Conservation (phyloP, 2,888 invertebrate genomes). For the Acanthacorydalis orientalis region DNA sequence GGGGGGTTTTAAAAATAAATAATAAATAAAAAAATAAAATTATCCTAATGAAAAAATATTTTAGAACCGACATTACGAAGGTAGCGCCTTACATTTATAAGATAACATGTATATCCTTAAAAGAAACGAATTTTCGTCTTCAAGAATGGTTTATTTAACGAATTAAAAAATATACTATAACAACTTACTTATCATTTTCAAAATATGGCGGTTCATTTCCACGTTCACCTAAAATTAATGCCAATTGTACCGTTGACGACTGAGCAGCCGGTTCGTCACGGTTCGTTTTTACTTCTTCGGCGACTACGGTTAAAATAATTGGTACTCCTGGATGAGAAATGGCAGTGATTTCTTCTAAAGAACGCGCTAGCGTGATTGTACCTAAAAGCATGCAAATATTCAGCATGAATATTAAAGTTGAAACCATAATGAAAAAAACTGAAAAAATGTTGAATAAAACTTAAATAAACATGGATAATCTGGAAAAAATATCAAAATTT, state of each 20-base stretch:
- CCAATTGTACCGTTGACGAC: conserved; percentile 67
- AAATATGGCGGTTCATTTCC: conserved; percentile 65
- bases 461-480: not conserved
- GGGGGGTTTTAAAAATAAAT: too few species aligned
- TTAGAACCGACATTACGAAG: too few species aligned
- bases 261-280: conserved; percentile 58
- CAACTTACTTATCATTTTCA: conserved; percentile 58
- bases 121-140: too few species aligned
- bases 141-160: too few species aligned
- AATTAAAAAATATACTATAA: too few species aligned
- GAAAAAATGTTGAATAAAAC: not conserved
- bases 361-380: conserved; percentile 49
- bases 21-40: too few species aligned
- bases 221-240: conserved; percentile 62
- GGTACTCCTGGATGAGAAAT: conserved; percentile 72
- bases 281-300: conserved; percentile 64
- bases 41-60: too few species aligned
- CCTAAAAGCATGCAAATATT: conserved; percentile 29
- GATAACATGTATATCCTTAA: too few species aligned
- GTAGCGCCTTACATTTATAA: too few species aligned
- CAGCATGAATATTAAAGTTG: not conserved
- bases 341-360: conserved; percentile 61
- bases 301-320: conserved; percentile 66
- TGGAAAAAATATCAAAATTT: too few species aligned
- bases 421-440: too few species aligned